These are phyloP conservation scores for Oeneis ivallda DNA, from an alignment of 2,888 invertebrate genomes.

Conservation along the genomic window DNA sequence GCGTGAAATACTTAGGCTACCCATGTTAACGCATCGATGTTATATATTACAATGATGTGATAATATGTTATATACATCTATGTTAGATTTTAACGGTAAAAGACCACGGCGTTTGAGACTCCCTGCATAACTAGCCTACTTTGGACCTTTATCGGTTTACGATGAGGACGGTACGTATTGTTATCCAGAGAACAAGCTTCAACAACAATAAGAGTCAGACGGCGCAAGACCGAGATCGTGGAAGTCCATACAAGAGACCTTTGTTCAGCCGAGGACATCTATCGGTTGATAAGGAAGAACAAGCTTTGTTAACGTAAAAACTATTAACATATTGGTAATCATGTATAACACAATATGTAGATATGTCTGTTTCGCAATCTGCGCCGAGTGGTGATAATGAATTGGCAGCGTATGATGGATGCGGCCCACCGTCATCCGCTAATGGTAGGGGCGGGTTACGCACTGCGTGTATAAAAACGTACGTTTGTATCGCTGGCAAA, in stretches of 20 bases:
- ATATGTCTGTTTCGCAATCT: conserved; percentile 57
- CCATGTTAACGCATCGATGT: no score
- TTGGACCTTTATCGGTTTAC: no score
- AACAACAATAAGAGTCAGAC: no score
- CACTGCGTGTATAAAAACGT: conserved; percentile 47
- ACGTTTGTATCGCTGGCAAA: neutral
- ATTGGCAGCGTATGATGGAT: conserved; percentile 77
- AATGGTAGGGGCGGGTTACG: conserved; percentile 55
- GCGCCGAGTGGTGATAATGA: conserved; percentile 76
- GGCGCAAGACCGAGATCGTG: no score
- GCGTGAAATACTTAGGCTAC: no score
- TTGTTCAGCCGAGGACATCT: neutral
- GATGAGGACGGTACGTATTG: no score
- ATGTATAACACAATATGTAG: neutral
- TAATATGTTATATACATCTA: no score
- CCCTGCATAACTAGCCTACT: no score
- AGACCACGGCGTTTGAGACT: no score
- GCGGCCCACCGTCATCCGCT: conserved; percentile 65
- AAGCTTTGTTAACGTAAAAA: neutral
- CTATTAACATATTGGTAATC: neutral
- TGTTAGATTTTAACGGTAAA: no score
- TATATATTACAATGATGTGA: no score
- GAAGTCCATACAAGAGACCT: neutral
- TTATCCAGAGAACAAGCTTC: no score
- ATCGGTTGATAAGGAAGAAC: neutral